phyloP scores from a whole-genome alignment of 2,113 vertebrate species.

The Cairina moschata region DNA sequence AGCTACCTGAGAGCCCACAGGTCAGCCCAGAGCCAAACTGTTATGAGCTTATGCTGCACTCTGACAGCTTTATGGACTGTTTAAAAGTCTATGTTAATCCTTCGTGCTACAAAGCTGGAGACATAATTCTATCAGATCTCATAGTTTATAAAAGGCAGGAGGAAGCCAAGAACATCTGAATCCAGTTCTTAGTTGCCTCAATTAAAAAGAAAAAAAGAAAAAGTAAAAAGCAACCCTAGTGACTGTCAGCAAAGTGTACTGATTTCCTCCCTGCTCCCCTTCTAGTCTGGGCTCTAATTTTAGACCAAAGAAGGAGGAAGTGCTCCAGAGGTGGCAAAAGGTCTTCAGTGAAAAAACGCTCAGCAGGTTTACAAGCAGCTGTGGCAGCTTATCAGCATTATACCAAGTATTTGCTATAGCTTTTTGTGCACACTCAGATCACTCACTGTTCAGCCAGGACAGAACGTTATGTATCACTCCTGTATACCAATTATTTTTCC shows the following conservation, averaged over 20 bases:
- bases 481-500: background rate
- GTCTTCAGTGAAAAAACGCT: background rate
- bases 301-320: background rate
- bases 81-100: background rate
- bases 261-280: background rate
- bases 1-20: background rate
- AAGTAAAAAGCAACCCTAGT: background rate
- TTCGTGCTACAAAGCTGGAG: background rate
- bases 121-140: background rate
- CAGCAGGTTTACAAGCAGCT: slow-evolving; percentile 13
- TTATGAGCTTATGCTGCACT: background rate
- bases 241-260: background rate
- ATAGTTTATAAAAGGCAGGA: background rate
- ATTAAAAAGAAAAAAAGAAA: background rate
- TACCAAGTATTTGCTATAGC: background rate
- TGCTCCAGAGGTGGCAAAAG: background rate
- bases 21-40: background rate
- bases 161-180: background rate
- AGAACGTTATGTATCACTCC: background rate
- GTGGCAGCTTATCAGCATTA: background rate
- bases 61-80: background rate
- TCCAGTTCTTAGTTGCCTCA: background rate
- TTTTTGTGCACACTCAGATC: background rate
- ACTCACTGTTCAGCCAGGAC: background rate
- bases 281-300: background rate